A percentile compares a stretch with the other conserved stretches of the same genome.
These are phyloP conservation scores for Allacma fusca DNA, from an alignment of 2,888 invertebrate species.

Conservation along the genomic window DNA sequence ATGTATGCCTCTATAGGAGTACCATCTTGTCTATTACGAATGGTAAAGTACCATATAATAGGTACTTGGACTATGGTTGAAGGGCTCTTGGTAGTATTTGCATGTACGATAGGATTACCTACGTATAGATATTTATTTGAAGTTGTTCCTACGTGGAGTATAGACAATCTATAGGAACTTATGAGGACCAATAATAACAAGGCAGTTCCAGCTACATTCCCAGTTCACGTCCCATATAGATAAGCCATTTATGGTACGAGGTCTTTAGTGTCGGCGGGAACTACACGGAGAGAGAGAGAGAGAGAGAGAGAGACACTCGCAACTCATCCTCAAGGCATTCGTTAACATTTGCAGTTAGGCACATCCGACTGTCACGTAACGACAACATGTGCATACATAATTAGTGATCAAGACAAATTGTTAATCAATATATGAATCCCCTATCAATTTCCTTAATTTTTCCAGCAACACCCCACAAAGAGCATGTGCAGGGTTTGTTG, in stretches of 20 bases:
- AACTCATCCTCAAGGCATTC: conserved; percentile 6
- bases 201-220: neutral
- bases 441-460: conserved; percentile 26
- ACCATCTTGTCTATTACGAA: too few species aligned
- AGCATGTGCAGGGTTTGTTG: neutral
- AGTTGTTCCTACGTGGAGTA: too few species aligned
- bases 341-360: neutral
- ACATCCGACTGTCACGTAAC: conserved; percentile 40
- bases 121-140: too few species aligned
- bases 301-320: neutral
- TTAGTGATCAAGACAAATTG: conserved; percentile 49
- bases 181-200: conserved; percentile 2
- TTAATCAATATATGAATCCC: conserved; percentile 39
- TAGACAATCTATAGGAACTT: too few species aligned
- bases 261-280: neutral
- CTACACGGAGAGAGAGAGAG: neutral
- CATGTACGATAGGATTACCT: too few species aligned
- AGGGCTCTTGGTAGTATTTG: too few species aligned
- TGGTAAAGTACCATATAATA: too few species aligned
- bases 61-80: too few species aligned
- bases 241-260: neutral
- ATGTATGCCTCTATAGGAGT: too few species aligned
- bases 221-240: conserved; percentile 1
- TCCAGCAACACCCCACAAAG: neutral
- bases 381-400: conserved; percentile 45